Percentiles rank a stretch among this genome's conserved stretches.
Conservation (phyloP, 2,888 invertebrate species). For the Smittia aterrima region DNA sequence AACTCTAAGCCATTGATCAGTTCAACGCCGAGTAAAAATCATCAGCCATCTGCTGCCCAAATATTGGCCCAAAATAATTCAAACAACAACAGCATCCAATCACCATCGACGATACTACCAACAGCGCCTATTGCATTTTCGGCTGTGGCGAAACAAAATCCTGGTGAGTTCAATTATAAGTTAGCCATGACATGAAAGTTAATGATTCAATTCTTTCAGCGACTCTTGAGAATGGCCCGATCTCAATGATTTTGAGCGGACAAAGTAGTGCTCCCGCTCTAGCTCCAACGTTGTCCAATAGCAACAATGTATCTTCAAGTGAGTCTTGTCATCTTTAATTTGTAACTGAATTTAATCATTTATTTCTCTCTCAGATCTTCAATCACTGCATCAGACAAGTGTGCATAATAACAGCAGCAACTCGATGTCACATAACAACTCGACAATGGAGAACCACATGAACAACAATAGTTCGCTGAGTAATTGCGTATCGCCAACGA, state of each 20-base stretch:
- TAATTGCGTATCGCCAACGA: constrained; percentile 47
- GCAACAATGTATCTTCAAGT: constrained; percentile 31
- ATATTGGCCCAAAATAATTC: constrained; percentile 48
- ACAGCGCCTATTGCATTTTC: constrained; percentile 59
- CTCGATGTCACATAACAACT: constrained; percentile 43
- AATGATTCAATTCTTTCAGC: not conserved
- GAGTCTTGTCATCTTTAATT: not conserved
- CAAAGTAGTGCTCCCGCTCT: constrained; percentile 45
- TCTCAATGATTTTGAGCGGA: constrained; percentile 45
- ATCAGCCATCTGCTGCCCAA: constrained; percentile 46
- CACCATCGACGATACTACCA: constrained; percentile 52
- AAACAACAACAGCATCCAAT: constrained; percentile 44
- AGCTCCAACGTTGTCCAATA: constrained; percentile 43
- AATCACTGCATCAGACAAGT: constrained; percentile 8
- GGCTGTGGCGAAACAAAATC: constrained; percentile 60
- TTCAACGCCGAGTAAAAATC: constrained; percentile 54
- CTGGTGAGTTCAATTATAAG: constrained; percentile 51
- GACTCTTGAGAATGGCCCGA: constrained; percentile 37
- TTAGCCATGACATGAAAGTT: not conserved
- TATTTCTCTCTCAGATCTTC: constrained; percentile 16
- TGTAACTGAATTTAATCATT: not conserved
- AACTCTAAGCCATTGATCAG: constrained; percentile 48
- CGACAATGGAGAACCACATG: constrained; percentile 13
- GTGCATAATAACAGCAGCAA: constrained; percentile 43
- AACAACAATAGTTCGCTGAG: constrained; percentile 42